A percentile compares a stretch with the other conserved stretches of the same genome.
Evolutionary conservation across 2,113 vertebrate species (phyloP).

Genomic region (human): DNA sequence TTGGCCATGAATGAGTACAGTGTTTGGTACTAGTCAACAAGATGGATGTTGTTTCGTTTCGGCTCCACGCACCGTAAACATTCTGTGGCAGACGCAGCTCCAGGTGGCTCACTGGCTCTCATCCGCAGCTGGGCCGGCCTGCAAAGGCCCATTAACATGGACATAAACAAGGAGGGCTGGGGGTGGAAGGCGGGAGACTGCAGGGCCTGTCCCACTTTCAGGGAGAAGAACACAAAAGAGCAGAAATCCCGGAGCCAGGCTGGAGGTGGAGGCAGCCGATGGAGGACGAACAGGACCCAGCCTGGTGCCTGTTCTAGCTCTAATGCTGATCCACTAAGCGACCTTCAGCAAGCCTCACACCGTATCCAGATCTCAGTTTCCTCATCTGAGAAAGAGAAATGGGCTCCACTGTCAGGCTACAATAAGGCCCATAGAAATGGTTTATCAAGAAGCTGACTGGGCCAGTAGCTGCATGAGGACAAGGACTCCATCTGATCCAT

Average conservation of each 20-base stretch:
- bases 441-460: not conserved
- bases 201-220: not conserved
- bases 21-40: conserved; percentile 79
- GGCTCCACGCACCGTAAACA: conserved; percentile 72
- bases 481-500: not conserved
- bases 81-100: conserved; percentile 61
- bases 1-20: conserved; percentile 65
- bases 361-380: not conserved
- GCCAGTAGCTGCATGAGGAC: not conserved
- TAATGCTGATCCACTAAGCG: rapidly evolving
- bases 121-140: conserved; percentile 57
- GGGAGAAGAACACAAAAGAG: conserved; percentile 40
- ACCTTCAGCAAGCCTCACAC: not conserved
- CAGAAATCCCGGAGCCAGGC: not conserved
- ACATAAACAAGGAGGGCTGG: conserved; percentile 70
- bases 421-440: not conserved
- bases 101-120: conserved; percentile 72
- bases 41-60: conserved; percentile 80
- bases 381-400: not conserved
- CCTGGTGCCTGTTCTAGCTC: not conserved
- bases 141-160: conserved; percentile 65
- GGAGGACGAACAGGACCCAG: not conserved
- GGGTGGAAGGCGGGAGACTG: not conserved
- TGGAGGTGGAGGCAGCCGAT: not conserved
- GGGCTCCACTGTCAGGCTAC: not conserved